These are phyloP conservation scores for Spisula subtruncata DNA, from an alignment of 2,888 invertebrate species.

Conservation along the genomic window DNA sequence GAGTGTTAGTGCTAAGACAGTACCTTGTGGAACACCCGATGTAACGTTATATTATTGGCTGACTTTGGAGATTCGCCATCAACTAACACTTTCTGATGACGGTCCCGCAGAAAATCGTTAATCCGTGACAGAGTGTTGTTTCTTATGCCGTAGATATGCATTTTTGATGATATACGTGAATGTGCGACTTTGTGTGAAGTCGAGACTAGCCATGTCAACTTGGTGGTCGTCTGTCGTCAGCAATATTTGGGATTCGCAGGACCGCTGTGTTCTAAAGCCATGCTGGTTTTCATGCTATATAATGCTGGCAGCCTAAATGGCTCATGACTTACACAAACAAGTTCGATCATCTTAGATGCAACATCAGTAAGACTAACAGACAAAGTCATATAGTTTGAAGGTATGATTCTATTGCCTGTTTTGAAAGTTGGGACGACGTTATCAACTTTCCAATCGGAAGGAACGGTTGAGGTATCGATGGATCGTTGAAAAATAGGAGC, in stretches of 20 bases:
- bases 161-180: too few species aligned
- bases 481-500: too few species aligned
- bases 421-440: too few species aligned
- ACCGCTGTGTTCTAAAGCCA: constrained; percentile 35
- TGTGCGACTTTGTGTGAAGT: too few species aligned
- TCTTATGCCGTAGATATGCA: too few species aligned
- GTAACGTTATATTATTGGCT: neutral
- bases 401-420: too few species aligned
- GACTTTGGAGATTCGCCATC: neutral
- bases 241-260: neutral
- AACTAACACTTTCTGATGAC: constrained; percentile 38
- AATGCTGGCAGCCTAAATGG: neutral
- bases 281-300: constrained; percentile 38
- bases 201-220: constrained; percentile 39
- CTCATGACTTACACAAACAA: neutral
- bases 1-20: neutral
- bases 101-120: too few species aligned
- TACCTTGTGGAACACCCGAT: neutral
- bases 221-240: neutral
- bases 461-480: too few species aligned
- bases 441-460: too few species aligned
- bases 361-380: neutral
- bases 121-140: too few species aligned
- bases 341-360: neutral
- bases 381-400: too few species aligned